phyloP scores from a whole-genome alignment of 2,888 invertebrate species.

The Altica lythri region DNA sequence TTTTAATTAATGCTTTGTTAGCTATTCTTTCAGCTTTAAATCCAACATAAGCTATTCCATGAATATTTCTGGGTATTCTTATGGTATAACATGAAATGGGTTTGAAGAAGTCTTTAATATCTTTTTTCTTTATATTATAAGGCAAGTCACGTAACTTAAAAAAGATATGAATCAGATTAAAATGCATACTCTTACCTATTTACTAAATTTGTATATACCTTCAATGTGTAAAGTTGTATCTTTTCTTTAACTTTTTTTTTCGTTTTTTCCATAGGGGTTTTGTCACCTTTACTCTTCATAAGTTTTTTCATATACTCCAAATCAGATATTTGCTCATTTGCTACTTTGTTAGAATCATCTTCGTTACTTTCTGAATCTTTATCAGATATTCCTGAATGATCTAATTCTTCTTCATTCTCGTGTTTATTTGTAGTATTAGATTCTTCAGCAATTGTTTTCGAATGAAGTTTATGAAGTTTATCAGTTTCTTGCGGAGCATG shows the following conservation, averaged over 20 bases:
- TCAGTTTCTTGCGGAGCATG: constrained; percentile 65
- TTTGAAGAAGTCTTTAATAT: constrained; percentile 83
- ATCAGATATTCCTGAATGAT: constrained; percentile 49
- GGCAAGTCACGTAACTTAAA: constrained; percentile 72
- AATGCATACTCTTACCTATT: constrained; percentile 1
- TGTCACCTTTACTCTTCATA: constrained; percentile 54
- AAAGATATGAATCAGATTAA: background rate
- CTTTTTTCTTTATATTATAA: constrained; percentile 78
- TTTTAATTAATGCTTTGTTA: constrained; percentile 78
- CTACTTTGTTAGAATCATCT: constrained; percentile 46
- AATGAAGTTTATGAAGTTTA: constrained; percentile 42
- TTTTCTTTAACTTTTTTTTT: constrained; percentile 54
- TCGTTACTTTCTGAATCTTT: constrained; percentile 31
- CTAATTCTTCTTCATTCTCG: constrained; percentile 49
- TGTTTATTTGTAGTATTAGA: constrained; percentile 53
- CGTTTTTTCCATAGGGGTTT: constrained; percentile 51
- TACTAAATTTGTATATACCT: constrained; percentile 50
- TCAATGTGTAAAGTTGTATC: constrained; percentile 64
- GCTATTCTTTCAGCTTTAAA: constrained; percentile 82
- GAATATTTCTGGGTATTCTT: constrained; percentile 74
- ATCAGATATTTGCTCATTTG: constrained; percentile 76
- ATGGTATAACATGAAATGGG: constrained; percentile 80
- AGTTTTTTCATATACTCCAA: constrained; percentile 75
- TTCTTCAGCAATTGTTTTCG: constrained; percentile 39
- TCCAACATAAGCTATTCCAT: constrained; percentile 90